Evolutionary conservation across 1,140 invertebrate species (phyloP), one percentile per base, ranked within the genome.

Genomic region (Atta colombica): DNA sequence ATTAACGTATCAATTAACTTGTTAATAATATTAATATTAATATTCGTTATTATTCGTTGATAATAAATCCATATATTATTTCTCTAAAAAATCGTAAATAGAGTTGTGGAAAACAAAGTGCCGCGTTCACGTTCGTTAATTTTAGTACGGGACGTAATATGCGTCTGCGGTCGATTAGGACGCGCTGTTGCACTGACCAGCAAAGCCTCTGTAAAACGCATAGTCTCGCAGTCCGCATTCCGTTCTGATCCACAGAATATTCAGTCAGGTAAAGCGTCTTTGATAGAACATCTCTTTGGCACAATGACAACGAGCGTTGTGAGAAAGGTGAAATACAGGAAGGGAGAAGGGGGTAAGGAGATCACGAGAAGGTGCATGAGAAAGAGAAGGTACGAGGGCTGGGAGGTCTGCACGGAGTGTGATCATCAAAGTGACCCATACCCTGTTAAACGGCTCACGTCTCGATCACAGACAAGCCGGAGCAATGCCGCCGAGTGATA

Each of bases 361-460:
- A 68, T n/a, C 58, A 68, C 61, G 45, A 49, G 61, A 80, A 68
- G 28, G 61, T 14, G 45, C 60, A 55, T 6, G 58, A 77, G 72
- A 39, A 12, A 82, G 31, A 58, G 55, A 45, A 58, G 39, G 51
- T 49, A 35, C 28, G 85, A 66, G 31, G 21, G 55, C 7, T n/a
- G 10, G 35, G n/a, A 18, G 45, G 60, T 69, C 85, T 85, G 51
- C 51, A 88, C 81, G 81, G 89, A 86, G 85, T 89, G 72, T 93
- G 92, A 93, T 93, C 92, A 93, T 93, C 93, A 93, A 93, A 93
- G 93, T 92, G 92, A 93, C 92, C 92, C 90, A 86, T 88, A 90
- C 88, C 85, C 89, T 88, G 88, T 93, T 93, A 91, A 92, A 92
- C 87, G 91, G 87, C 92, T 92, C 92, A 92, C 88, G 90, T 91